Percentiles rank a stretch among this genome's conserved stretches.
Conservation (phyloP, 2,797 vertebrate genomes). For the Falco biarmicus region DNA sequence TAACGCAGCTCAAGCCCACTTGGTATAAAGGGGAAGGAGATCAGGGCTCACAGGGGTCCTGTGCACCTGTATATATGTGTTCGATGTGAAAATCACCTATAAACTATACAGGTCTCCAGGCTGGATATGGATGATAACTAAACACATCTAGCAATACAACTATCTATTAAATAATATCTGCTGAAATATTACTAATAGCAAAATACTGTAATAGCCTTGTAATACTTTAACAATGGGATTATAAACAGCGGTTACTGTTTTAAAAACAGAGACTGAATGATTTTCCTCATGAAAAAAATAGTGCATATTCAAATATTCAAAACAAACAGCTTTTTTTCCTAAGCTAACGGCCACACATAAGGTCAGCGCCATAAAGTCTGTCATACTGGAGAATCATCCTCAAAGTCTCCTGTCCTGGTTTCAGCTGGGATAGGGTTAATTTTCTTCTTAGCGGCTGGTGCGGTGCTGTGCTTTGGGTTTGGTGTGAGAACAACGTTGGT, state of each 20-base stretch:
- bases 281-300: background rate
- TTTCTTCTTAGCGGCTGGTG: too few relatives aligned
- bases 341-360: background rate
- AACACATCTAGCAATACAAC: background rate
- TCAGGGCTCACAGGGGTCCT: rapidly evolving
- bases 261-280: conserved; percentile 8
- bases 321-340: background rate
- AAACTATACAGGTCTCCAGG: background rate
- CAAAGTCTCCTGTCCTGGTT: background rate
- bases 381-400: background rate
- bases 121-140: background rate
- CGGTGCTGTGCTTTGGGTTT: too few relatives aligned
- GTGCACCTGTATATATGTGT: rapidly evolving
- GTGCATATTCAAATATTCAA: background rate
- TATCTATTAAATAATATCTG: background rate
- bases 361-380: background rate
- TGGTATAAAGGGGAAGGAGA: background rate
- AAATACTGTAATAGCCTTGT: background rate
- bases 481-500: too few relatives aligned
- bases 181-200: background rate
- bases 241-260: conserved; percentile 5
- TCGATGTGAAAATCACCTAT: background rate
- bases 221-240: background rate
- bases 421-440: too few relatives aligned
- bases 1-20: background rate